Conservation (phyloP, 2,797 vertebrate species). For the Poeciliopsis gracilis region DNA sequence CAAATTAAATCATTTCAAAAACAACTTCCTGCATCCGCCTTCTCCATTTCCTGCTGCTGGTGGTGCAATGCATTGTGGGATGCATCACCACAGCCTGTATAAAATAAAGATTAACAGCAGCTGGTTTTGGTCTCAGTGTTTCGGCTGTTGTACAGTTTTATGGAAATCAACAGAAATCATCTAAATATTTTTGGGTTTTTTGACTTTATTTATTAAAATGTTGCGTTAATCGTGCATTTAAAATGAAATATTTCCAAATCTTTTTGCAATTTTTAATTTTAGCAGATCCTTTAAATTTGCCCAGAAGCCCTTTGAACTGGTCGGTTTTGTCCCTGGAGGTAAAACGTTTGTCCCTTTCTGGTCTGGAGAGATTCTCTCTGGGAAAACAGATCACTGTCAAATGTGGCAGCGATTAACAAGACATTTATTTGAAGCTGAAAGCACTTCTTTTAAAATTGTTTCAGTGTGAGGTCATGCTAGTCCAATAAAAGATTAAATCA, state of each 20-base stretch:
- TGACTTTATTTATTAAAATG: no score
- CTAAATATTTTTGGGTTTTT: no score
- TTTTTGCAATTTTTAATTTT: no score
- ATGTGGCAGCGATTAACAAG: background rate
- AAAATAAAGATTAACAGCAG: background rate
- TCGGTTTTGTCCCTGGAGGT: background rate
- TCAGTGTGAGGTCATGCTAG: background rate
- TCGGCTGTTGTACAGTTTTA: no score
- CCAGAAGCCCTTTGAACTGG: background rate
- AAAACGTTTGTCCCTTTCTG: background rate
- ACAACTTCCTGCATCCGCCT: background rate
- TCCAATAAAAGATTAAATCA: background rate
- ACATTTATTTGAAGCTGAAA: background rate
- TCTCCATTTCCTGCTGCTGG: background rate
- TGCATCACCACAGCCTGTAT: background rate
- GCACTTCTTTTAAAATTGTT: background rate
- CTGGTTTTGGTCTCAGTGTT: no score
- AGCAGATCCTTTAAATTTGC: no score
- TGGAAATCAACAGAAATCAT: no score
- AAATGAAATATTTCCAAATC: no score
- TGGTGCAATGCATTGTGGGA: slow-evolving; percentile 4
- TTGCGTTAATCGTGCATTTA: no score
- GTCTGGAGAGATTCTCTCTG: background rate
- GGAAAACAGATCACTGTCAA: background rate
- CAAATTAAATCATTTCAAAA: background rate